phyloP scores from a whole-genome alignment of 2,113 vertebrate species.

The Oryzias melastigma region DNA sequence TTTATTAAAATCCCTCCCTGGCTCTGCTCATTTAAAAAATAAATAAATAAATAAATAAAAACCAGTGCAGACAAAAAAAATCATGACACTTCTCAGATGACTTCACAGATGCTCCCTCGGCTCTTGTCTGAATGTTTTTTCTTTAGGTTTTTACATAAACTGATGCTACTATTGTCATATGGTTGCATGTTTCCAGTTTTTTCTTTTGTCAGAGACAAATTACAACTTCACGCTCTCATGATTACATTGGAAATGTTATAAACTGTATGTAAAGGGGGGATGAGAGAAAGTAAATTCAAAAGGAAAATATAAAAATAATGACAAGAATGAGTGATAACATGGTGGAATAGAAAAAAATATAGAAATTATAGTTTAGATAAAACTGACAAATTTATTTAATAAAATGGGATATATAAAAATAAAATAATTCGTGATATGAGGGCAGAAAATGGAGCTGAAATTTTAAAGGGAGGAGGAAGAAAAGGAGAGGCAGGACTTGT shows the following conservation, averaged over 20 bases:
- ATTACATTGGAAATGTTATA: no score
- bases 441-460: not conserved
- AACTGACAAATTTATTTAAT: not conserved
- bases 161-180: not conserved
- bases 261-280: no score
- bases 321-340: not conserved
- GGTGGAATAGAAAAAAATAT: not conserved
- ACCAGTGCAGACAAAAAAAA: slow-evolving; percentile 22
- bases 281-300: not conserved
- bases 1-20: slow-evolving; percentile 21
- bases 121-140: slow-evolving; percentile 1
- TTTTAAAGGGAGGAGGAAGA: not conserved
- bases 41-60: no score
- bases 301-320: not conserved
- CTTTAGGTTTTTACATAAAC: not conserved
- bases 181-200: no score
- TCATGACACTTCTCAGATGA: slow-evolving; percentile 6
- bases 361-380: not conserved
- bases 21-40: slow-evolving; percentile 32
- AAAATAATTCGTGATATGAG: not conserved
- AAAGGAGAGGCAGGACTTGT: slow-evolving; percentile 6
- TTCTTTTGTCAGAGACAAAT: no score
- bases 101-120: slow-evolving; percentile 27
- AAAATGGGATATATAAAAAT: not conserved
- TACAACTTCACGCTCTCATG: no score